phyloP scores from a whole-genome alignment of 2,888 invertebrate genomes.

The Agelastica alni region DNA sequence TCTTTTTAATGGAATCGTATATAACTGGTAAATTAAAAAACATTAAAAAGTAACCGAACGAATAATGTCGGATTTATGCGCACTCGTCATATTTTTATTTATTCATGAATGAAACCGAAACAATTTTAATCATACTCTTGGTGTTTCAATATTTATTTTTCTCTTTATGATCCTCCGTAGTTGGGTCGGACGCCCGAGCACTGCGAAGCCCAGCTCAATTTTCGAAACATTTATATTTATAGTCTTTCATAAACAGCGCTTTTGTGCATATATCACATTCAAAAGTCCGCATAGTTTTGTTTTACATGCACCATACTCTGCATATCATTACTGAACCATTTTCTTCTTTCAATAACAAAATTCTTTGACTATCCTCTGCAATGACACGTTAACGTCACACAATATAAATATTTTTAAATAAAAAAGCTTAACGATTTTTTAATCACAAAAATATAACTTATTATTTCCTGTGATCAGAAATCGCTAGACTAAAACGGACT shows the following conservation, averaged over 20 bases:
- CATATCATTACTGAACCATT: conserved; percentile 1
- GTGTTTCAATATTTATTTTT: conserved; percentile 26
- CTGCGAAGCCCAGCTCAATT: conserved; percentile 12
- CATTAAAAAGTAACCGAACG: conserved; percentile 45
- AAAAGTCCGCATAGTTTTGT: conserved; percentile 1
- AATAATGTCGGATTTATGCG: conserved; percentile 41
- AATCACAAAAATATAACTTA: no score
- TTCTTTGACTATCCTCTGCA: no score
- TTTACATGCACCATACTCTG: conserved; percentile 1
- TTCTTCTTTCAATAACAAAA: no score
- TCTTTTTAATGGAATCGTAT: conserved; percentile 48
- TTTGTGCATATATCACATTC: conserved; percentile 4
- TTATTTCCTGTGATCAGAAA: no score
- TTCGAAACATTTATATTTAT: conserved; percentile 11
- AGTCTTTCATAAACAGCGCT: background rate
- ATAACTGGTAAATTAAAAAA: conserved; percentile 43
- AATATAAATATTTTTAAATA: no score
- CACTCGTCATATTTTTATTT: conserved; percentile 32
- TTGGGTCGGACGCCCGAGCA: conserved; percentile 1
- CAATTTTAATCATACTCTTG: conserved; percentile 29
- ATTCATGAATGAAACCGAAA: conserved; percentile 32
- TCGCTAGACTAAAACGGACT: no score
- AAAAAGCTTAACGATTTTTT: no score
- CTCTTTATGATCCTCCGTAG: conserved; percentile 24
- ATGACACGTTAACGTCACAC: no score